A percentile compares a stretch with the other conserved stretches of the same genome.
Conservation (phyloP, 2,797 vertebrate species). For the Myripristis murdjan region DNA sequence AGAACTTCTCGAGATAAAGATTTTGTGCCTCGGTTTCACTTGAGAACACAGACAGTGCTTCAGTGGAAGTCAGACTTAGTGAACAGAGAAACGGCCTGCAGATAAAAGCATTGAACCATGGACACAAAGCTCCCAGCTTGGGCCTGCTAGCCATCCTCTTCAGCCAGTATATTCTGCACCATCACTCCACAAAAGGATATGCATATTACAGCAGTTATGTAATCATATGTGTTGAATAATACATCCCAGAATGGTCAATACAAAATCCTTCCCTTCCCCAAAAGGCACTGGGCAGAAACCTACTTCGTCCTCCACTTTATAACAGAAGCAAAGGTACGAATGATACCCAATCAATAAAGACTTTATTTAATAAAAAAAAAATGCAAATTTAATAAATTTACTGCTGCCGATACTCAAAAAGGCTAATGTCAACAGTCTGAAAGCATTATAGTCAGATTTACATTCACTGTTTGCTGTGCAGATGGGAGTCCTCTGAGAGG, state of each 20-base stretch:
- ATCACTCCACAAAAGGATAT: constrained; percentile 32
- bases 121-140: constrained; percentile 41
- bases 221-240: constrained; percentile 48
- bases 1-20: too few relatives aligned
- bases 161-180: constrained; percentile 14
- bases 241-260: constrained; percentile 35
- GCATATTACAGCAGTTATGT: not conserved
- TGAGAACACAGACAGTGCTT: constrained; percentile 6
- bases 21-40: not conserved
- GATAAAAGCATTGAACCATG: constrained; percentile 8
- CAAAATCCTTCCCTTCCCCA: constrained; percentile 24
- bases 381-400: not conserved
- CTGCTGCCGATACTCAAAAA: not conserved
- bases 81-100: constrained; percentile 12
- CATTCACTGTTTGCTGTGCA: not conserved
- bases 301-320: constrained; percentile 2
- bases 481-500: constrained; percentile 9
- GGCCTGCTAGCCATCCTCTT: constrained; percentile 28
- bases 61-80: constrained; percentile 9
- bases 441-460: constrained; percentile 18
- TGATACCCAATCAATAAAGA: not conserved
- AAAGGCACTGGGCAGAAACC: constrained; percentile 17
- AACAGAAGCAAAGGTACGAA: constrained; percentile 14
- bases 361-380: not conserved
- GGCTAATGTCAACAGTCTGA: not conserved